These are phyloP conservation scores for Phylloscopus trochiloides DNA, from an alignment of 2,113 vertebrate genomes.

Conservation along the genomic window DNA sequence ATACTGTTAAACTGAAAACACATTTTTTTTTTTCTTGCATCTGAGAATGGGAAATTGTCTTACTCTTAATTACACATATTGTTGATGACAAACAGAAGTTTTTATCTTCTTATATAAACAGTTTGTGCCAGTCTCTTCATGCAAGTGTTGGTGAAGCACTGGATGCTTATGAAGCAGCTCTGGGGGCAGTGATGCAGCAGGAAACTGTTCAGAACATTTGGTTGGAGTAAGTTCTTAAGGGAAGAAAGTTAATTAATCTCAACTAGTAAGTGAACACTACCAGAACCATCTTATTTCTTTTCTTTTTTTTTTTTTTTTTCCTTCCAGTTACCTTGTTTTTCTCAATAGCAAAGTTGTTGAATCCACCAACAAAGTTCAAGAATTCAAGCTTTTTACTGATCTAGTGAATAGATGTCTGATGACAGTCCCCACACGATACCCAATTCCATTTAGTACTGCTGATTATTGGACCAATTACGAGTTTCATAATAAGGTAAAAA, in stretches of 20 bases:
- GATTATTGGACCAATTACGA: slow-evolving; percentile 94
- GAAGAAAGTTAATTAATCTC: background rate
- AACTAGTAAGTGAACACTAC: background rate
- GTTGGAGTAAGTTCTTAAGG: slow-evolving; percentile 88
- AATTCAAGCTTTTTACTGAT: slow-evolving; percentile 85
- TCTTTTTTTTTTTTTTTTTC: slow-evolving; percentile 58
- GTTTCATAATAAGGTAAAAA: slow-evolving; percentile 95
- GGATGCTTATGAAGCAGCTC: slow-evolving; percentile 89
- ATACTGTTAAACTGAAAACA: background rate
- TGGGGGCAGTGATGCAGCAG: slow-evolving; percentile 83
- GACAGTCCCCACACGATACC: slow-evolving; percentile 87
- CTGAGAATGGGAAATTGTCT: background rate
- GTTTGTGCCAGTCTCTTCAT: slow-evolving; percentile 88
- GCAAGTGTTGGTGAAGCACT: slow-evolving; percentile 78
- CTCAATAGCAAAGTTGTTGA: slow-evolving; percentile 82
- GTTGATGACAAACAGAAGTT: background rate
- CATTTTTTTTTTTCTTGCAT: background rate
- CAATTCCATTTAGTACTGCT: slow-evolving; percentile 89
- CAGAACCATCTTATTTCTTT: background rate
- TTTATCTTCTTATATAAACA: slow-evolving; percentile 67
- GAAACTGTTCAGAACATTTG: slow-evolving; percentile 89
- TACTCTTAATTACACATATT: background rate
- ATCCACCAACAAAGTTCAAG: slow-evolving; percentile 72
- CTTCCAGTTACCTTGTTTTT: slow-evolving; percentile 88
- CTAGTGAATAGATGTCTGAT: slow-evolving; percentile 92